Evolutionary conservation across 2,113 vertebrate genomes (phyloP), one percentile per base, ranked within the genome.

Genomic region (Rhombomys opimus): DNA sequence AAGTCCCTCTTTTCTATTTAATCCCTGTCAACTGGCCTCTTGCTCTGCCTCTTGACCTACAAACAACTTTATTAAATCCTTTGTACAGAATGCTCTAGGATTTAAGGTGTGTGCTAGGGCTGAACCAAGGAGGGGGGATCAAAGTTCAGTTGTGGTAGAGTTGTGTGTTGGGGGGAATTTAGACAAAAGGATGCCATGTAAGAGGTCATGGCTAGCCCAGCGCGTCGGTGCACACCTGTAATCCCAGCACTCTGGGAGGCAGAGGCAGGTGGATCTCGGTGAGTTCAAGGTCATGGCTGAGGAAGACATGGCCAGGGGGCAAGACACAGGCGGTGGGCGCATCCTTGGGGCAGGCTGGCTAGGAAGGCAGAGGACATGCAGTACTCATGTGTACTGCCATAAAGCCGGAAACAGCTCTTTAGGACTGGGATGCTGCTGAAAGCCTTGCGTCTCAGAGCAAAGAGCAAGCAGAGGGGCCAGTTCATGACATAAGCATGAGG

Each of bases 381-480:
- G 15, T 46, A 38, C 7, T 82, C 32, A 0, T 0, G 14, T 18
- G 38, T 5, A 7, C 5, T 11, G n/a, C 63, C 5, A 8, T 20
- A 61, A 35, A 87, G n/a, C 61, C 32, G 20, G 30, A 65, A 67
- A 41, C 72, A 89, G 15, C 65, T 30, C 59, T 57, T 27, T 41
- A 52, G 65, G 65, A 54, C 13, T 8, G 7, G 35, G 89, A 57
- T 46, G 6, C 73, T 32, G 27, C 13, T 63, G 75, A 76, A 54
- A 12, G 35, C n/a, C 46, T 68, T 10, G 20, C 32, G 50, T 8
- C 32, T 80, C 20, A 7, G 46, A 38, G 23, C 41, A 57, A 54
- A 85, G 15, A 76, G 88, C 38, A 61, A 17, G 72, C 5, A 85
- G 38, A 63, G 25, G 22, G 20, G 1, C 7, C 38, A 73, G 25